Base-by-base conservation (phyloP, 2,797 vertebrate species). In the Lagodon rhomboides region DNA sequence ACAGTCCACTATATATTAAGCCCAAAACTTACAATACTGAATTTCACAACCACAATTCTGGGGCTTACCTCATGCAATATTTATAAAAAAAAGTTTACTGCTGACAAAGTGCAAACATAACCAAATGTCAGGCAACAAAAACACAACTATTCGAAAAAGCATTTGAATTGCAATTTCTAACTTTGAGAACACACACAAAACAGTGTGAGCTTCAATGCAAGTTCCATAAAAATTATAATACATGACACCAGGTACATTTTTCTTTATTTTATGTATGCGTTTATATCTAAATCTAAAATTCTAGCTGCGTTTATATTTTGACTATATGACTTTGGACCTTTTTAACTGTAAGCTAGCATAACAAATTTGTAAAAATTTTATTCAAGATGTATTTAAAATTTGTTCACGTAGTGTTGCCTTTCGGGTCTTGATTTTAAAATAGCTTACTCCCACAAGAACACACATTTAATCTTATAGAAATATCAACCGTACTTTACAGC, bases 1-100 rank as follows among this genome's bases (percentile, higher is more conserved):
- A 22, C 27, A 20, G n/a, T 54, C 3, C n/a, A 30, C 5, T 22
- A n/a, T 38, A 66, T 53, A 51, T 55, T 27, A 23, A 59, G 3
- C 16, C 15, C 7, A 25, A 79, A 59, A 34, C 65, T 27, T 43
- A 1, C 4, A 59, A 27, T 41, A 11, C 15, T 59, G 3, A 54
- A 27, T 55, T 3, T 59, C 44, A 34, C 16, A 66, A 30, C 46
- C 43, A 49, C 0, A 0, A 16, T 10, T 73, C 12, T 61, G 54
- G 51, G n/a, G 16, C 41, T 50, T 44, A 47, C 44, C 30, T 56
- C n/a, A 41, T 44, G 23, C 20, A 62, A 70, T 27, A 79, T 47
- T 41, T 30, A 73, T 67, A 30, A n/a, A 54, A 8, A 3, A 20
- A 22, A 53, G 67, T 0, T 51, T 55, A 38, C 38, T 38, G 38